Evolutionary conservation across 1,140 invertebrate genomes (phyloP), one percentile per base, ranked within the genome.

Genomic region (Leptoteleia sp.): DNA sequence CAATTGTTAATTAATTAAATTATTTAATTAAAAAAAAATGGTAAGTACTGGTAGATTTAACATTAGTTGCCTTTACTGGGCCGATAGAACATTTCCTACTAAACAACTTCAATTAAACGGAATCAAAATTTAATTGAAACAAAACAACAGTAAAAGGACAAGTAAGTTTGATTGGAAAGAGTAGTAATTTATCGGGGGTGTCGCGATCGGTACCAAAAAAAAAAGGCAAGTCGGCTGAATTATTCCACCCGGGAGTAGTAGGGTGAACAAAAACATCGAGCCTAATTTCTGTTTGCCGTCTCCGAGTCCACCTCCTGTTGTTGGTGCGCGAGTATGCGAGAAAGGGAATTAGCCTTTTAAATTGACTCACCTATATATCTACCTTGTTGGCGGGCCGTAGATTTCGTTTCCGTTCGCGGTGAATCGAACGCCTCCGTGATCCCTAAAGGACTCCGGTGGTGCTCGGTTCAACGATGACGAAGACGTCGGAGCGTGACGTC

Each of bases 311-410:
- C 47, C 68, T 43, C 59, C 59, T 57, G 45, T 70, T 61, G 52
- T 57, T 75, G 47, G 22, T 67, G 64, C 35, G 78, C 77, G 55
- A 72, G 40, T 79, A 84, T 82, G 64, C 81, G n/a, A 78, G 78
- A 76, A 55, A 57, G 81, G 71, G 82, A 89, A 88, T 88, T 87
- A 88, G 84, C 85, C 86, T 89, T 89, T 89, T 88, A 88, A 89
- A 89, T 89, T 88, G 87, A 62, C 80, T 87, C 82, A 82, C 80
- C 83, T 84, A 83, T 85, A 83, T 79, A 83, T 78, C 65, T 50
- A 68, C 33, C 52, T 72, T 31, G 54, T 71, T 54, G 64, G 72
- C 50, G 33, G 45, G 64, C 57, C 62, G 61, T 79, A 77, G 68
- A 77, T 78, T 78, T 68, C 22, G 54, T 45, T 67, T 42, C 50